A percentile compares a stretch with the other conserved stretches of the same genome.
phyloP scores from a whole-genome alignment of 1,140 invertebrate genomes.

The Oreohelix idahoensis region DNA sequence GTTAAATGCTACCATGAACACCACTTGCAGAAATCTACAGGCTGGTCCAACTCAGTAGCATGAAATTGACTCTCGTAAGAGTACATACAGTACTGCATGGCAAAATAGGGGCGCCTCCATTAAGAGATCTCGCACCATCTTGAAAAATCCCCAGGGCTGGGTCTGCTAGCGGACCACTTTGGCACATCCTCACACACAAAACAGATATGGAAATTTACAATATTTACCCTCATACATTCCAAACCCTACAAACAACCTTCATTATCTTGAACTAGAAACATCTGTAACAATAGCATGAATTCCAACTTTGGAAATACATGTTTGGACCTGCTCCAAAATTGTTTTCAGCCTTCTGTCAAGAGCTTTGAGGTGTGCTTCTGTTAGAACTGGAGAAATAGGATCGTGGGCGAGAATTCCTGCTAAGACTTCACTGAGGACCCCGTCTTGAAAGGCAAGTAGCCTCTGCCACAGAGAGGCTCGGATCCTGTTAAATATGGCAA shows the following conservation, averaged over 20 bases:
- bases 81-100: too few relatives aligned
- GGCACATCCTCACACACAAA: too few relatives aligned
- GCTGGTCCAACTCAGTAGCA: too few relatives aligned
- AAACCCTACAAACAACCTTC: neutral
- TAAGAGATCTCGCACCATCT: too few relatives aligned
- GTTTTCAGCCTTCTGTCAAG: conserved; percentile 82
- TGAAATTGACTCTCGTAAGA: too few relatives aligned
- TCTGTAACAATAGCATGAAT: conserved; percentile 35
- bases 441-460: conserved; percentile 78
- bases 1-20: too few relatives aligned
- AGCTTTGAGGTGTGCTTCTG: conserved; percentile 82
- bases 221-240: neutral
- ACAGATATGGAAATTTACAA: too few relatives aligned
- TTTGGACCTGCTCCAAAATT: conserved; percentile 50
- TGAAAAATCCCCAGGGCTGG: too few relatives aligned
- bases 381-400: conserved; percentile 79
- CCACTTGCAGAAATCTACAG: too few relatives aligned
- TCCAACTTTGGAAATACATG: conserved; percentile 48
- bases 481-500: conserved; percentile 40
- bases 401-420: conserved; percentile 74
- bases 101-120: too few relatives aligned
- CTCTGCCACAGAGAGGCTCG: conserved; percentile 74
- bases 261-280: neutral
- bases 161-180: too few relatives aligned
- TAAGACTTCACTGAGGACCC: conserved; percentile 76